Evolutionary conservation across 2,888 invertebrate species (phyloP), one percentile per base, ranked within the genome.

Genomic region (Pecten maximus): DNA sequence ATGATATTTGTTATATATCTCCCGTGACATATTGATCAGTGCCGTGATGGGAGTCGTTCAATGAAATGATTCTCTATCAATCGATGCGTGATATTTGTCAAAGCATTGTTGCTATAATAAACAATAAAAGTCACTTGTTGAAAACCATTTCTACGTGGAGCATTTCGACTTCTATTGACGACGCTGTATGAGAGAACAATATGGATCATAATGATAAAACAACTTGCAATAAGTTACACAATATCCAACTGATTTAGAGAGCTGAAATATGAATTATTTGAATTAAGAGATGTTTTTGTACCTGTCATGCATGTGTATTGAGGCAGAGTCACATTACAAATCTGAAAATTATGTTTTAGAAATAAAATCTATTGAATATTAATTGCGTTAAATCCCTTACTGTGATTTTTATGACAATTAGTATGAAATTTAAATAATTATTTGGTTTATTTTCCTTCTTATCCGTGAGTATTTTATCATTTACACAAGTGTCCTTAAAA

Each of bases 1-100:
- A 4, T 12, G 54, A n/a, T 54, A 54, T 54, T n/a, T 54, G 23
- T 15, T 15, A 16, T 54, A 54, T 54, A 54, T 54, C 54, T 74
- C 74, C 28, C 35, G 35, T 74, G 35, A 35, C 35, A 35, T 74
- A 74, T 74, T 16, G 74, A 74, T 74, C 28, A 39, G 87, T 28
- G 48, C 3, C 28, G 28, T 12, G 28, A 23, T 40, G 54, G 28
- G 35, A 39, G 3, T 15, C 87, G 2, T 91, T 92, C 93, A 90
- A 91, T 91, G 23, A 89, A 87, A 19, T 91, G 91, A 60, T 89
- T 23, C 19, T 44, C 88, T 40, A 90, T 90, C 4, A 93, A 60
- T 48, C 88, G 48, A 60, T 93, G 90, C 16, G 91, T 87, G n/a
- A 93, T 90, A 19, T 87, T 60, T 88, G 90, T 92, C 40, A 91